Base-by-base conservation (phyloP, 2,113 vertebrate genomes). In the Hirundichthys speculiger region DNA sequence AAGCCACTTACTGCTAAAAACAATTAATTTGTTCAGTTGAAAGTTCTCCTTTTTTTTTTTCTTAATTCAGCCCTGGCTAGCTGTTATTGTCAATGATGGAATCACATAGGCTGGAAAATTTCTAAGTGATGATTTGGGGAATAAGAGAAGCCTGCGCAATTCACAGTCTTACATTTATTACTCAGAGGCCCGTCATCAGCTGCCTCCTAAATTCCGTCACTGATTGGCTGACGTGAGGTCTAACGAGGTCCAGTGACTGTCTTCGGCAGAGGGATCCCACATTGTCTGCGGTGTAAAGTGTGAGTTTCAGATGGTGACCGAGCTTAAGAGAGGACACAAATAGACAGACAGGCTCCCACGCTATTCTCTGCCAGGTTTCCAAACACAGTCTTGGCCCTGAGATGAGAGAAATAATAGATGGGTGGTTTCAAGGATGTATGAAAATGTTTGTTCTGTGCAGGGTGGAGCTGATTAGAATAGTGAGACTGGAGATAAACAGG, bases 271-370 rank as follows among this genome's bases (percentile, higher is more conserved):
- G 82, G 79, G 74, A 69, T 69, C 73, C 77, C 75, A 75, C 77
- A 86, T 90, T 90, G 87, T 90, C 74, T 73, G 64, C 49, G 27
- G 72, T 86, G 86, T 76, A 80, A 88, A 88, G 79, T 82, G 72
- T 58, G 74, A 42, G 74, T 87, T 87, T 87, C 69, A 83, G 78
- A 83, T 75, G 79, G 74, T 66, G 75, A 54, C 76, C 60, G 18
- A 83, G 87, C 78, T 89, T 80, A 85, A 77, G 71, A 45, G 75
- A 42, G 19, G 80, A 79, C 77, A 3, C 48, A 83, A 89, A 92
- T 90, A 92, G 86, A 83, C 46, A 30, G 10, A 1, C 45, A 48
- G 60, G 57, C 79, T 79, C 71, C 61, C 71, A 65, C 64, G 8
- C 61, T 43, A 5, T 45, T 47, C 41, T 64, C 47, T 75, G 84